These are phyloP conservation scores for Tetramorium simillimum DNA, from an alignment of 1,140 invertebrate genomes.

Conservation along the genomic window DNA sequence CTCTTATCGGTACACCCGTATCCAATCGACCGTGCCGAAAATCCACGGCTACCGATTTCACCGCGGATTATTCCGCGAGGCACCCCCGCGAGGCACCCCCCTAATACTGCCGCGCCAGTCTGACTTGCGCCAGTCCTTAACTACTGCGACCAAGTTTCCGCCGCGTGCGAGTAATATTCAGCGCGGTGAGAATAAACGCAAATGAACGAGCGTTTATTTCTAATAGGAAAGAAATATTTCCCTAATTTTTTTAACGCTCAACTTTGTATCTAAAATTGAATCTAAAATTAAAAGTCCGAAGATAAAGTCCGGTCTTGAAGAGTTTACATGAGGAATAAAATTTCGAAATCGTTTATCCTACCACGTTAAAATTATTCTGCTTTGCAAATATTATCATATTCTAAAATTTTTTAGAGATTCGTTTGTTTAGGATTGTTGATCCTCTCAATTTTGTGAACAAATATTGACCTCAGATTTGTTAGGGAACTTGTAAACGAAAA, in stretches of 20 bases:
- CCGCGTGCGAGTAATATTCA: background rate
- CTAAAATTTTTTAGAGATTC: background rate
- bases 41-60: slow-evolving; percentile 50
- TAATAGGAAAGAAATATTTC: background rate
- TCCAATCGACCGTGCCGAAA: slow-evolving; percentile 54
- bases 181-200: background rate
- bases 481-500: background rate
- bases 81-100: no score
- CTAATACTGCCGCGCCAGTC: background rate
- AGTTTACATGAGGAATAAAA: background rate
- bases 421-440: background rate
- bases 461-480: background rate
- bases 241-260: background rate
- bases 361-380: background rate
- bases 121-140: background rate
- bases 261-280: background rate
- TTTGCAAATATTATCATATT: background rate
- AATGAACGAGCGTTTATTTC: background rate
- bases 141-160: background rate
- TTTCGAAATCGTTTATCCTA: background rate
- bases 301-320: background rate
- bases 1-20: slow-evolving; percentile 50
- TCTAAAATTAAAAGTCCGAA: background rate
- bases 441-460: background rate
- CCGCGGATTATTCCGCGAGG: slow-evolving; percentile 46